Conservation (phyloP, 1,140 invertebrate genomes). For the Scaptomyza hsui region DNA sequence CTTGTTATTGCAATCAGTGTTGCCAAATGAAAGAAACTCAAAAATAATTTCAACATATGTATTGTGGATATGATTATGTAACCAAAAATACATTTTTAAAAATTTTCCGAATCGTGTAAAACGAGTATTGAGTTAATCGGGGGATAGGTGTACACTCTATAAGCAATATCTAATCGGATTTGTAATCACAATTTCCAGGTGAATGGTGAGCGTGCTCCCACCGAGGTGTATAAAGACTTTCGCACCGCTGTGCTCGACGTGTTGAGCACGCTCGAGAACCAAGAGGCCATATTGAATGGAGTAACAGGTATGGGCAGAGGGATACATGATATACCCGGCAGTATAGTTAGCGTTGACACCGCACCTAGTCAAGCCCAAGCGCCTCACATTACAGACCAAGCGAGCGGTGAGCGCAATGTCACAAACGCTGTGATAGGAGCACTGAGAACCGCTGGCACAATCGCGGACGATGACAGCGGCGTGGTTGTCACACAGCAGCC, state of each 20-base stretch:
- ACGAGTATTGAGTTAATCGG: too few species aligned
- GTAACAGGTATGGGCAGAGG: constrained; percentile 85
- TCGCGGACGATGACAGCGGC: constrained; percentile 56
- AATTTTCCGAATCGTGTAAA: too few species aligned
- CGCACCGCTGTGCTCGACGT: constrained; percentile 89
- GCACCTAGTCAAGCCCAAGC: constrained; percentile 85
- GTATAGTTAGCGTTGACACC: constrained; percentile 86
- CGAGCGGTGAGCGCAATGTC: constrained; percentile 34
- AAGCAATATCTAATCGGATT: too few species aligned
- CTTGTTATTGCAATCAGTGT: too few species aligned
- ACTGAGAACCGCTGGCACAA: constrained; percentile 19
- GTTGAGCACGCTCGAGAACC: constrained; percentile 87
- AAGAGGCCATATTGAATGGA: constrained; percentile 86
- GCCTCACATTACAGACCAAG: constrained; percentile 72
- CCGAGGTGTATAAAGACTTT: constrained; percentile 92
- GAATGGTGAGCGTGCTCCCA: constrained; percentile 92
- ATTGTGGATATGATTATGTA: too few species aligned
- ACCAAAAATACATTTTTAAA: too few species aligned
- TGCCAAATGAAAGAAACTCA: too few species aligned
- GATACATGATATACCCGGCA: constrained; percentile 86
- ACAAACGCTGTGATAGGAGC: constrained; percentile 51
- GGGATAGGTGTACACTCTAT: too few species aligned
- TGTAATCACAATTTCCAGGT: constrained; percentile 85
- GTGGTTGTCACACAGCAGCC: constrained; percentile 71
- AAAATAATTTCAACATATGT: too few species aligned